Evolutionary conservation across 2,113 vertebrate species (phyloP).

Genomic region (Odocoileus hemionus): DNA sequence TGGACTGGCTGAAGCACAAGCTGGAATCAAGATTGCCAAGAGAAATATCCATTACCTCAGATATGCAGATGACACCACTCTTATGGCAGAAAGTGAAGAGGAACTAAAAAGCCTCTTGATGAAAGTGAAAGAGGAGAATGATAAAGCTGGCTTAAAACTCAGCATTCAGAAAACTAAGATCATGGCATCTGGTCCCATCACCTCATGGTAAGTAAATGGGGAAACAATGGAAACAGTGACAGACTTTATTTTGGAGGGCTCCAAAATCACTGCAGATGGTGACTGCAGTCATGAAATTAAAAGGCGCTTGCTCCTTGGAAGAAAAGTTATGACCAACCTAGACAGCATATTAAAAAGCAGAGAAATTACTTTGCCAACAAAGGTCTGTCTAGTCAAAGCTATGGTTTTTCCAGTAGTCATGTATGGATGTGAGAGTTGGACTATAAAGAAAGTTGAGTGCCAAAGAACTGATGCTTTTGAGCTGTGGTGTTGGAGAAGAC

Average conservation of each 20-base stretch:
- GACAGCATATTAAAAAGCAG: background rate
- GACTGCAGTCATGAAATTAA: background rate
- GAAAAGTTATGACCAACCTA: background rate
- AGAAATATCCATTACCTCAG: background rate
- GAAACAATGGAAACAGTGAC: background rate
- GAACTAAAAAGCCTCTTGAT: background rate
- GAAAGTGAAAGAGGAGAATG: background rate
- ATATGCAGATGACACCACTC: background rate
- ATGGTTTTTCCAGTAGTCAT: background rate
- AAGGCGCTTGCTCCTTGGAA: background rate
- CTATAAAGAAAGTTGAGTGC: background rate
- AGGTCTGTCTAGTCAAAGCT: background rate
- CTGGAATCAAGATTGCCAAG: background rate
- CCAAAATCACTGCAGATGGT: background rate
- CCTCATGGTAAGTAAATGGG: background rate
- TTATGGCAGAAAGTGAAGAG: background rate
- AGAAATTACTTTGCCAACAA: background rate
- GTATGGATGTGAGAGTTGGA: background rate
- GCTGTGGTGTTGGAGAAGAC: background rate
- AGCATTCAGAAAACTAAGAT: background rate
- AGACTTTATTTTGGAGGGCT: background rate
- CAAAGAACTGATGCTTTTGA: background rate
- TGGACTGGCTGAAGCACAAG: background rate
- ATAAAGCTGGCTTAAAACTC: background rate
- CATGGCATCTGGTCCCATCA: background rate